Conservation (phyloP, 2,113 vertebrate species). For the Platanista minor region DNA sequence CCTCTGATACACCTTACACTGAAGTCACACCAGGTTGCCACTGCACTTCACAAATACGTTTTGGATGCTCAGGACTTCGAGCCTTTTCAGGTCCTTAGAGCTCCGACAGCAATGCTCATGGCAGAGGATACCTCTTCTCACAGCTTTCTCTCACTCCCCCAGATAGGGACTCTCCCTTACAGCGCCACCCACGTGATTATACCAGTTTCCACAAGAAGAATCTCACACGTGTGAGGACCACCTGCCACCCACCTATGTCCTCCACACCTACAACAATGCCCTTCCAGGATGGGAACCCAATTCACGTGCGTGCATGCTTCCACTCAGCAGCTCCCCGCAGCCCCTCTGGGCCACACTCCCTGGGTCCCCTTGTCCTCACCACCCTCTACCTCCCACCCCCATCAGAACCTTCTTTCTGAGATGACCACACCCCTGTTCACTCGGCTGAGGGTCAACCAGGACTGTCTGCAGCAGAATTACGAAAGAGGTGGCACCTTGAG, state of each 20-base stretch:
- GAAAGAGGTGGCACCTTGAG: background rate
- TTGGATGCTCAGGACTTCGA: background rate
- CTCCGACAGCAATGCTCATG: background rate
- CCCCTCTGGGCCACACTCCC: background rate
- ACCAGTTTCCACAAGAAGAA: background rate
- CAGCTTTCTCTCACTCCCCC: background rate
- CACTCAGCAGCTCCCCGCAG: background rate
- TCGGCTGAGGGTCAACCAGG: background rate
- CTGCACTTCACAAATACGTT: background rate
- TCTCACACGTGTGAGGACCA: background rate
- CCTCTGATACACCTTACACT: background rate
- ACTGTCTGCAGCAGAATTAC: background rate
- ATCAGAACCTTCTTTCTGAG: background rate
- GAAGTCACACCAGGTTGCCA: background rate
- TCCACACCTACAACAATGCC: accelerated
- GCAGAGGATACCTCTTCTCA: background rate
- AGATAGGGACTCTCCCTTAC: background rate
- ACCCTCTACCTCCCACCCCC: background rate
- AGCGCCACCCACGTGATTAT: background rate
- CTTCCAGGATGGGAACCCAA: accelerated
- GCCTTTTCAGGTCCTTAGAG: background rate
- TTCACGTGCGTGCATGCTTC: accelerated
- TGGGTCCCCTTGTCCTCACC: background rate
- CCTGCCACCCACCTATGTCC: too few relatives aligned
- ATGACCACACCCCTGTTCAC: background rate